phyloP scores from a whole-genome alignment of 2,113 vertebrate species.

The Psittacula cyanocephala region DNA sequence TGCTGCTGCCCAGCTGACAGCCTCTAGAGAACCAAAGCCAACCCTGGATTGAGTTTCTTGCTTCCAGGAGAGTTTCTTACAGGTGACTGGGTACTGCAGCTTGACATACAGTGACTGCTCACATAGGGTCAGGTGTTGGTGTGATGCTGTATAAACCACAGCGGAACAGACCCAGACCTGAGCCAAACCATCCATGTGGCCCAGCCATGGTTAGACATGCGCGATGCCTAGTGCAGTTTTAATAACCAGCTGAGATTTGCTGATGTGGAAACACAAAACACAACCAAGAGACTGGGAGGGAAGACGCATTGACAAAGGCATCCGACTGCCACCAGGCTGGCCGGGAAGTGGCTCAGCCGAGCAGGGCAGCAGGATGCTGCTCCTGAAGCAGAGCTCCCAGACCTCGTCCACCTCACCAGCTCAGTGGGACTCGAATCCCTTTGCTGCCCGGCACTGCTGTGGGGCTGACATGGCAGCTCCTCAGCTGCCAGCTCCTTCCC shows the following conservation, averaged over 20 bases:
- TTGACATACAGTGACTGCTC: rapidly evolving
- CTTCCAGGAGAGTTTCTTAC: rapidly evolving
- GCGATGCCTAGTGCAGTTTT: rapidly evolving
- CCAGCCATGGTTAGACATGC: rapidly evolving
- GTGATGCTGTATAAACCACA: background rate
- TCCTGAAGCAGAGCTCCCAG: background rate
- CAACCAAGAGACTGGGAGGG: background rate
- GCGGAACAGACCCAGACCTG: background rate
- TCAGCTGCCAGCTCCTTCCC: background rate
- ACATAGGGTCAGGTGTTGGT: rapidly evolving
- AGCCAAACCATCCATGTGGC: background rate
- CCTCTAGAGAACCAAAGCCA: background rate
- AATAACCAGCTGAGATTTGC: background rate
- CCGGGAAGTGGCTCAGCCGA: background rate
- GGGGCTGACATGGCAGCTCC: rapidly evolving
- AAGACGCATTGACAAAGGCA: background rate
- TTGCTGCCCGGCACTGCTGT: rapidly evolving
- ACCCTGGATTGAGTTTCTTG: background rate
- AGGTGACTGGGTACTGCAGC: rapidly evolving
- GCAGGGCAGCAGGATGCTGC: background rate
- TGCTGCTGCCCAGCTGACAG: background rate
- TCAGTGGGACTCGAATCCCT: rapidly evolving
- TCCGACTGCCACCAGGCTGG: background rate
- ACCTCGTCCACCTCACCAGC: background rate
- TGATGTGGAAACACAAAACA: rapidly evolving